Base-by-base conservation (phyloP, 2,888 invertebrate species). In the Melangyna quadrimaculata region DNA sequence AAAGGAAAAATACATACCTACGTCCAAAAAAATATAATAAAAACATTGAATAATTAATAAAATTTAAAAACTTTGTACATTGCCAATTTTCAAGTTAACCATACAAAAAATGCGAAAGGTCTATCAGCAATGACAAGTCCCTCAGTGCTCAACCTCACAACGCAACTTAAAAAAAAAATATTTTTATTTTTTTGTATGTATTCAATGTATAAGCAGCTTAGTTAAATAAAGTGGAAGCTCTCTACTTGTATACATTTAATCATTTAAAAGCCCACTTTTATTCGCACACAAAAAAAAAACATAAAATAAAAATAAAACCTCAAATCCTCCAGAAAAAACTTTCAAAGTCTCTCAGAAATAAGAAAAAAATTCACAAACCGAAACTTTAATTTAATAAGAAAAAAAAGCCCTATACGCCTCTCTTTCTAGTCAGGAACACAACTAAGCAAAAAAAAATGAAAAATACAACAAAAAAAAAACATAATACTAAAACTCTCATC, bases 401-500 rank as follows among this genome's bases (percentile, higher is more conserved):
- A 29, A 63, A 59, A 73, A 73, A 51, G 9, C 27, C 51, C 55
- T 78, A n/a, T n/a, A 35, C 40, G 73, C 65, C 65, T 65, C 63
- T 63, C 67, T 61, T 51, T 37, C 67, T 53, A 43, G n/a, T 8
- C 51, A 53, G 37, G 35, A 69, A 73, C 59, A 73, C 59, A 73
- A 83, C 40, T n/a, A 24, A 35, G 19, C 45, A 65, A 29, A 67
- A 67, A 65, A 6, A 37, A n/a, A 17, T n/a, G n/a, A n/a, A n/a
- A n/a, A n/a, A n/a, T n/a, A n/a, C n/a, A n/a, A n/a, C n/a, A n/a
- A 35, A 59, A 24, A 61, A 61, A 57, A 40, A 5, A 29, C 19
- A 65, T 65, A 45, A 65, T 45, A 63, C 43, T 43, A 83, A 79
- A 80, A 80, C 71, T 84, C 84, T 80, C 84, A 84, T 84, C 71